Evolutionary conservation across 2,113 vertebrate species (phyloP), one percentile per base, ranked within the genome.

Genomic region (Brachirus orientalis): DNA sequence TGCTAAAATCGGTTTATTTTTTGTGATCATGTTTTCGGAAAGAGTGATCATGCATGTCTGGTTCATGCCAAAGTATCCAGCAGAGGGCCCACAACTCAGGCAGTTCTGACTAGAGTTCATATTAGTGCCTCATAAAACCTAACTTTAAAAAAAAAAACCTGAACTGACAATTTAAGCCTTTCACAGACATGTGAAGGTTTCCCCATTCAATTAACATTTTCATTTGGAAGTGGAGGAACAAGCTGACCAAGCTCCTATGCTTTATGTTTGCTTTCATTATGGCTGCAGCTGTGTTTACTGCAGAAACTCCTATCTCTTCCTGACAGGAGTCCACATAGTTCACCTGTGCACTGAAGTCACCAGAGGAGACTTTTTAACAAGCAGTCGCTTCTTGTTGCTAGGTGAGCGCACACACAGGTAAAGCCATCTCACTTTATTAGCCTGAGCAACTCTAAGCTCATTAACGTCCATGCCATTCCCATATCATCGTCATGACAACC

Each of bases 401-500:
- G 78, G 59, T 74, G 63, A 77, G 68, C 13, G 1, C n/a, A 72
- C 50, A 63, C 53, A 40, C 67, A 64, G 68, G 47, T 61, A 72
- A 51, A 80, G 80, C 52, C 33, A 4, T 54, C 63, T 59, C 69
- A 79, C 64, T 78, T 85, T 75, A 82, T 84, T 83, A 86, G 68
- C 63, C 63, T 6, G 56, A 80, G 70, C 62, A 60, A 76, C 67
- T 84, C 74, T 33, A 69, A 68, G 70, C 65, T 86, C 81, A 88
- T 86, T 87, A 87, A 78, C 65, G 69, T 74, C 72, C 75, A 65
- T 57, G 1, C 76, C 3, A 51, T 73, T 52, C 65, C 61, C 16
- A 40, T 63, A 46, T 59, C 43, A 63, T 82, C 53, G 6, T 69
- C 78, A 85, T 88, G 86, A 83, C 89, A 83, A 89, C 79, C 38